Evolutionary conservation across 1,140 invertebrate species (phyloP), one percentile per base, ranked within the genome.

Genomic region (Eumaeus atala): DNA sequence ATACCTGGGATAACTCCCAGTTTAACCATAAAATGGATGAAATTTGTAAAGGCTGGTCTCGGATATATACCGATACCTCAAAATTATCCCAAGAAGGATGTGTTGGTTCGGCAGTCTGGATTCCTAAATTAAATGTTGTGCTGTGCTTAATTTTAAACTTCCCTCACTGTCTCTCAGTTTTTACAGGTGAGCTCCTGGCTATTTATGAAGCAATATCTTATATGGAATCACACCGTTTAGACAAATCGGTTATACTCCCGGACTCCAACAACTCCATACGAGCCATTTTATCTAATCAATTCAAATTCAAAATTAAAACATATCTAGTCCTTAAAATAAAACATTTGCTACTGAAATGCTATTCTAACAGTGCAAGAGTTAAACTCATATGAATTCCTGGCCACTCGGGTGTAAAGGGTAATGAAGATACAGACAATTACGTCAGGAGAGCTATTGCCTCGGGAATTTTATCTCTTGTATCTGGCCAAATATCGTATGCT

Each of bases 111-210:
- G 37, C 12, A 38, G 8, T 38, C 37, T 10, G 37, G 37, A 38
- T 38, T 38, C 37, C 37, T n/a, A 38, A n/a, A 38, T 38, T 38
- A 4, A 38, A 38, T 12, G 37, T 38, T n/a, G n/a, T n/a, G n/a
- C n/a, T n/a, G 35, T 36, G 7, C 35, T 36, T 36, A 36, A 38
- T 38, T 38, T 9, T 12, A 38, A 38, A 38, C 3, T 38, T n/a
- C 6, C 37, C 37, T 38, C 37, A 3, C 3, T 12, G 3, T 38
- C 3, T 9, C 8, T 38, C 37, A n/a, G 37, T 38, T 9, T 38
- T 38, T 12, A 38, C 37, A 9, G 8, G 37, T 38, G 37, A 38
- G 37, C 37, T 38, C 9, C 12, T 38, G 37, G 37, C 37, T 38
- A 10, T 38, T 38, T 38, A 38, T 38, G 10, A 38, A 38, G 37